These are phyloP conservation scores for Thyatira batis DNA, from an alignment of 2,888 invertebrate species.

Conservation along the genomic window DNA sequence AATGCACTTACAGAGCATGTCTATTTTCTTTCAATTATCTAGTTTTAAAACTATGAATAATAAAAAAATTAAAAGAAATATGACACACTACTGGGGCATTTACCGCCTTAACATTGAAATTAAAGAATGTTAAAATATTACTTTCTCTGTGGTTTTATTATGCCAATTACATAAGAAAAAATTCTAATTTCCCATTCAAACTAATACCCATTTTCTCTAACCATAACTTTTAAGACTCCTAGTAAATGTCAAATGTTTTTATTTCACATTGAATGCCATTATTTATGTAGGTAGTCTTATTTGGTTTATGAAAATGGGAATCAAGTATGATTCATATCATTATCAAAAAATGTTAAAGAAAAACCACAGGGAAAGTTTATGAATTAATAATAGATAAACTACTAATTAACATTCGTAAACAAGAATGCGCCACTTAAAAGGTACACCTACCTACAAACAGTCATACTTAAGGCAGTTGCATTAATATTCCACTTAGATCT, in stretches of 20 bases:
- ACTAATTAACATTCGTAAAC: constrained; percentile 30
- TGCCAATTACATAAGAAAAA: constrained; percentile 11
- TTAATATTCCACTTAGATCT: neutral
- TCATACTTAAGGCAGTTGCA: constrained; percentile 17
- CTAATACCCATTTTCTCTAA: no score
- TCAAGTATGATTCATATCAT: no score
- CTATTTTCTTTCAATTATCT: constrained; percentile 59
- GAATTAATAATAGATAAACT: constrained; percentile 21
- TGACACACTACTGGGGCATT: constrained; percentile 73
- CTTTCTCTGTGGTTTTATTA: constrained; percentile 60
- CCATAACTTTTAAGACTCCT: constrained; percentile 23
- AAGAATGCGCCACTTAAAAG: constrained; percentile 47
- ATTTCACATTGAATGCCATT: no score
- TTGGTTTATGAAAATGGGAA: no score
- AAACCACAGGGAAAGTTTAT: constrained; percentile 61
- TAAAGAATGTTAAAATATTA: constrained; percentile 45
- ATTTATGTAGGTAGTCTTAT: no score
- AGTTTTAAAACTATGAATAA: constrained; percentile 53
- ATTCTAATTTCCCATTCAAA: neutral
- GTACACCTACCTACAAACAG: constrained; percentile 39
- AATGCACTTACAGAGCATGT: constrained; percentile 74
- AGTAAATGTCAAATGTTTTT: constrained; percentile 15
- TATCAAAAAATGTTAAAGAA: constrained; percentile 21
- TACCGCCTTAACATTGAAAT: constrained; percentile 51
- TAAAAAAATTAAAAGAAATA: constrained; percentile 68